These are phyloP conservation scores for Hydrotaea cyrtoneurina DNA, from an alignment of 2,888 invertebrate genomes.

Conservation along the genomic window DNA sequence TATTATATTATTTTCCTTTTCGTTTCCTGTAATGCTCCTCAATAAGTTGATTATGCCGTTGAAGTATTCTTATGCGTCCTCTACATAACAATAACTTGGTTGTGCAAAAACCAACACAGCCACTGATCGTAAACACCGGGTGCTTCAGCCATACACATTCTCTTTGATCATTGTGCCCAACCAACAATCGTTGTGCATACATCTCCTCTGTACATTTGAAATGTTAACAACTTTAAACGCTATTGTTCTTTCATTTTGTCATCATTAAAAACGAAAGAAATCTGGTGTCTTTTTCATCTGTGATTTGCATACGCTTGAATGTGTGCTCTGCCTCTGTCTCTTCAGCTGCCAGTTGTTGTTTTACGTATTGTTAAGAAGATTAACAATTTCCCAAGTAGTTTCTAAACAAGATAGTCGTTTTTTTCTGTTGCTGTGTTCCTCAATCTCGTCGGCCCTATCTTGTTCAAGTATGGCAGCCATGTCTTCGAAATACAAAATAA, in stretches of 20 bases:
- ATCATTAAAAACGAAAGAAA: constrained; percentile 19
- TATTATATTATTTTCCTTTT: no score
- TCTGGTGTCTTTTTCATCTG: constrained; percentile 7
- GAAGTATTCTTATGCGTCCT: no score
- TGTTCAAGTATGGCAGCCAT: constrained; percentile 8
- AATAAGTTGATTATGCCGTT: no score
- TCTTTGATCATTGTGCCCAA: background rate
- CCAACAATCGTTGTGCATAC: no score
- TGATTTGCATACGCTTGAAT: background rate
- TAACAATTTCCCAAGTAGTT: constrained; percentile 64
- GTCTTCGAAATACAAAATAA: constrained; percentile 8
- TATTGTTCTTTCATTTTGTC: background rate
- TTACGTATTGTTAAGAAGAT: constrained; percentile 57
- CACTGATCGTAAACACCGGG: no score
- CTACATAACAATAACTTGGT: no score
- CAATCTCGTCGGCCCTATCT: background rate
- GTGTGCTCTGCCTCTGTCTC: background rate
- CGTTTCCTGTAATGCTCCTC: no score
- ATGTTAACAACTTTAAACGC: background rate
- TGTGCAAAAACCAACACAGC: no score
- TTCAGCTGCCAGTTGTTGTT: background rate
- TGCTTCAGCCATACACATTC: no score
- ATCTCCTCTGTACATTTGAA: background rate
- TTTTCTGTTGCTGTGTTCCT: background rate
- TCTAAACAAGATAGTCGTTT: constrained; percentile 45